Conservation (phyloP, 1,140 invertebrate genomes). For the Galendromus occidentalis region DNA sequence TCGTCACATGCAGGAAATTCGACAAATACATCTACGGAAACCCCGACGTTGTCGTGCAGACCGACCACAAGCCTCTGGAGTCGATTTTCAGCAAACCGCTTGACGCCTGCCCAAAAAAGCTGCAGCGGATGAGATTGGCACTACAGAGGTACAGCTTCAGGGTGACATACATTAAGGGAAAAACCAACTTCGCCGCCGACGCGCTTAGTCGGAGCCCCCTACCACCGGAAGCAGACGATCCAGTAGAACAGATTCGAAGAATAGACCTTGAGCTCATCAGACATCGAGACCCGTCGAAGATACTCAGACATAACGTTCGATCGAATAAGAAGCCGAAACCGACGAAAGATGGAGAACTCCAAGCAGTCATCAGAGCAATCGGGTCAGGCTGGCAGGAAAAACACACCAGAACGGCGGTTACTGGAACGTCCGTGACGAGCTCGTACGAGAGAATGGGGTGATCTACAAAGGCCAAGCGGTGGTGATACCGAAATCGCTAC, state of each 20-base stretch:
- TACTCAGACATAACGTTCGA: not conserved
- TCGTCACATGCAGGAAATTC: not conserved
- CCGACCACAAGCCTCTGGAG: constrained; percentile 28
- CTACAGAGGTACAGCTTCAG: constrained; percentile 13
- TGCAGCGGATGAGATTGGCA: constrained; percentile 27
- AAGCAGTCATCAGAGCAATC: not conserved
- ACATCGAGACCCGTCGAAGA: not conserved
- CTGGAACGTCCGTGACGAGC: too few relatives aligned
- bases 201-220: too few relatives aligned
- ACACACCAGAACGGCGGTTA: too few relatives aligned
- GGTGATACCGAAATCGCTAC: not conserved
- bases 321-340: not conserved
- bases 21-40: not conserved
- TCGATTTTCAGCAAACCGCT: constrained; percentile 27
- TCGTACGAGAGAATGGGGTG: too few relatives aligned
- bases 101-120: constrained; percentile 23
- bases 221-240: too few relatives aligned
- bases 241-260: too few relatives aligned
- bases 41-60: constrained; percentile 21
- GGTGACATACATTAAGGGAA: not conserved
- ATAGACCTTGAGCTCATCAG: not conserved
- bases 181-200: too few relatives aligned
- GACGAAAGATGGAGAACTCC: not conserved
- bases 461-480: not conserved
- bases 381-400: not conserved